A percentile compares a stretch with the other conserved stretches of the same genome.
Evolutionary conservation across 2,797 vertebrate genomes (phyloP).

Genomic region (Gallinago nigripennis): DNA sequence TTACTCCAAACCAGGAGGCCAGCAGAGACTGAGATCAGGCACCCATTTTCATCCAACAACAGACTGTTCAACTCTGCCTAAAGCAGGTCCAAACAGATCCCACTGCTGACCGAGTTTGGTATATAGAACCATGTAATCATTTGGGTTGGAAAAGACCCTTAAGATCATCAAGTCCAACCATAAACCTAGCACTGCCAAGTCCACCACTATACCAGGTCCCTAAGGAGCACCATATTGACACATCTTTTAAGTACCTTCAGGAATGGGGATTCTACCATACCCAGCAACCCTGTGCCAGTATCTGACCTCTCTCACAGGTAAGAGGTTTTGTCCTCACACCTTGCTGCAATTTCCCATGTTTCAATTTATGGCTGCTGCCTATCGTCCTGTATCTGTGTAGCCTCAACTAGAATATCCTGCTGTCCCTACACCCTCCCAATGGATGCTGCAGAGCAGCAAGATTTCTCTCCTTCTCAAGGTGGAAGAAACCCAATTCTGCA

Average conservation of each 20-base stretch:
- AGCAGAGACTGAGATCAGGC: not conserved
- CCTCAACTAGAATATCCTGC: fast-evolving
- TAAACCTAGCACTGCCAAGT: not conserved
- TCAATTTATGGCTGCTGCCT: not conserved
- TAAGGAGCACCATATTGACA: not conserved
- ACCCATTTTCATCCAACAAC: not conserved
- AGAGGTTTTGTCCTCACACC: not conserved
- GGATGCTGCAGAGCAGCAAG: not conserved
- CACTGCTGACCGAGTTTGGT: fast-evolving
- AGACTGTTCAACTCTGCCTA: not conserved
- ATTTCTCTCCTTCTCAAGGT: not conserved
- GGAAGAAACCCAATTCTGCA: not conserved
- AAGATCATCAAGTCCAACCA: not conserved
- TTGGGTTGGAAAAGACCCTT: not conserved
- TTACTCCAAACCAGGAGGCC: not conserved
- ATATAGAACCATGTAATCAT: not conserved
- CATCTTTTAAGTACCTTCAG: not conserved
- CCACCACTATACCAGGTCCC: not conserved
- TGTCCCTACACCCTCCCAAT: not conserved
- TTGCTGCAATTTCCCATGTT: not conserved
- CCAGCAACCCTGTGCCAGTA: not conserved
- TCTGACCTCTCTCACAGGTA: not conserved
- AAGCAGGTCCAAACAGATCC: not conserved
- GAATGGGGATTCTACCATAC: not conserved
- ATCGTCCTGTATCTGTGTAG: not conserved